Evolutionary conservation across 1,140 invertebrate genomes (phyloP), one percentile per base, ranked within the genome.

Genomic region (Drosophila teissieri): DNA sequence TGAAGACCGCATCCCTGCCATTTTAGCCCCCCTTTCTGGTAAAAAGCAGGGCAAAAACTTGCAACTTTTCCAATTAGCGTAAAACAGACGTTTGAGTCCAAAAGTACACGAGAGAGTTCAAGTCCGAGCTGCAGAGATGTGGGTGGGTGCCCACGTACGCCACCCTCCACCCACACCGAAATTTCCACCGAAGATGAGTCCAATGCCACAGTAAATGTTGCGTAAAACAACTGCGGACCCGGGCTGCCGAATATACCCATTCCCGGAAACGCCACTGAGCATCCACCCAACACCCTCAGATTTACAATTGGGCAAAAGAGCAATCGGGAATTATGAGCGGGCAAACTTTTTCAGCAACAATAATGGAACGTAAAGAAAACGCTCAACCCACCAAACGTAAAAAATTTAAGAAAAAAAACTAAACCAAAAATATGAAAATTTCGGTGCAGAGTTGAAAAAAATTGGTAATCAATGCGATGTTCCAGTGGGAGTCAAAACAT

Each of bases 61-160:
- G 80, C 84, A 88, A 88, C 83, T 88, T 88, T 88, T 88, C 84
- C 84, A 88, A 88, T 88, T 88, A 88, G 83, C 83, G 83, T 78
- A 79, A 86, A 86, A 86, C 85, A 88, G 75, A 80, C 78, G 64
- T 75, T 76, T 64, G 52, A 77, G 63, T 76, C 55, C 55, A 75
- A 67, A 67, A 65, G 54, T 52, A 76, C 63, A 76, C 70, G 72
- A 61, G 46, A 48, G 56, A 63, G 69, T 68, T 76, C 73, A 76
- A 76, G 72, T 68, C 73, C 73, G 51, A 77, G 44, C 40, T 27
- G 2, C 52, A 34, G 61, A 39, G 46, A 61, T 34, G 69, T 46
- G 67, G 67, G 55, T 72, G 68, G 67, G 55, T 72, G 68, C 54
- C 55, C 61, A 27, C 40, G 52, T 52, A 22, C 37, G 31, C 34